Percentiles rank a stretch among this genome's conserved stretches.
These are phyloP conservation scores for Pteria penguin DNA, from an alignment of 2,888 invertebrate species.

Conservation along the genomic window DNA sequence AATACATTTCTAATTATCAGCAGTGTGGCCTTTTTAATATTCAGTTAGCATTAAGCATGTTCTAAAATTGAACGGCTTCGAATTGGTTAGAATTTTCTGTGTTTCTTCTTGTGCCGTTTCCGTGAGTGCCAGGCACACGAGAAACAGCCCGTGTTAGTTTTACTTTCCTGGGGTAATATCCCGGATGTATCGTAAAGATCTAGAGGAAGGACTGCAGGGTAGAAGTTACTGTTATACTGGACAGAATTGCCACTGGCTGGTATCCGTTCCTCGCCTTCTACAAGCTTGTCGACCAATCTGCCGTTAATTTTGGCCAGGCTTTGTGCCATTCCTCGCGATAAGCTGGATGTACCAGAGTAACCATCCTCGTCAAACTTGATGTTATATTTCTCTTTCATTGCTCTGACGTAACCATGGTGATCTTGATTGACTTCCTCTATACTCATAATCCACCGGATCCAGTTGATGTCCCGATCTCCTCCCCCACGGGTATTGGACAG, in stretches of 20 bases:
- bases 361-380: background rate
- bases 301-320: background rate
- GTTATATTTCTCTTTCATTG: background rate
- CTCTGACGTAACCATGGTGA: background rate
- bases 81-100: too few species aligned
- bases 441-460: constrained; percentile 13
- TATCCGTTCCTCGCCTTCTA: background rate
- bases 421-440: background rate
- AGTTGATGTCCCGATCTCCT: background rate
- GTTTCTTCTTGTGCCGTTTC: too few species aligned
- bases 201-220: background rate
- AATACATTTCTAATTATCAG: too few species aligned
- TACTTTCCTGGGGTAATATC: background rate
- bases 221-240: too few species aligned
- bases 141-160: background rate
- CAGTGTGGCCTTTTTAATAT: too few species aligned
- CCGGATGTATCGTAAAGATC: background rate
- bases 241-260: background rate
- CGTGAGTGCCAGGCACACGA: too few species aligned
- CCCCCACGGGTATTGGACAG: constrained; percentile 12
- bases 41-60: too few species aligned
- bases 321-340: background rate
- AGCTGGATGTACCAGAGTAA: background rate
- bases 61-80: too few species aligned
- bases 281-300: background rate